Conservation (phyloP, 53 echinoderm and acorn worm species). For the Temnopleurus reevesii region DNA sequence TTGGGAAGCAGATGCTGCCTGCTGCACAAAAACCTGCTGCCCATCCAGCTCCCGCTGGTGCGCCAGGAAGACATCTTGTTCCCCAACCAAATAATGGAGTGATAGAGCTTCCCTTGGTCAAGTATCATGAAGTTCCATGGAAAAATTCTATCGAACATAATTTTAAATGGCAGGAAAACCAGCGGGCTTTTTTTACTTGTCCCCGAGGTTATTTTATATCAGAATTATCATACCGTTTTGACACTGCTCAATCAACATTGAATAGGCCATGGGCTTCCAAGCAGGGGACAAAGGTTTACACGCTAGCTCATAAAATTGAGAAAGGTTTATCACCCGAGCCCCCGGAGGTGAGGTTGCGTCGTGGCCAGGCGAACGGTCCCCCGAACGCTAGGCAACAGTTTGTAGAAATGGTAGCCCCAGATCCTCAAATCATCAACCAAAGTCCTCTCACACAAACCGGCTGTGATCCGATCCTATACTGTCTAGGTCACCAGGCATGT, state of each 20-base stretch:
- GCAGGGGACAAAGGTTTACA: slow-evolving; percentile 63
- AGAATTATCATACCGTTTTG: slow-evolving; percentile 79
- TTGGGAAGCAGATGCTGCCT: slow-evolving; percentile 44
- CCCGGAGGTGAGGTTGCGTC: slow-evolving; percentile 39
- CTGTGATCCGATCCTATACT: slow-evolving; percentile 90
- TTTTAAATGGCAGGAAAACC: slow-evolving; percentile 97
- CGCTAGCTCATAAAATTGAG: slow-evolving; percentile 76
- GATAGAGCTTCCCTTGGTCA: slow-evolving; percentile 83
- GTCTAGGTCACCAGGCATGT: slow-evolving; percentile 96
- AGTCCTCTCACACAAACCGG: slow-evolving; percentile 81
- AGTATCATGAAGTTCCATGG: slow-evolving; percentile 79
- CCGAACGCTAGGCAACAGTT: slow-evolving; percentile 30
- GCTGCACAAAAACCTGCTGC: slow-evolving; percentile 11
- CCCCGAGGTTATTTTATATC: slow-evolving; percentile 91
- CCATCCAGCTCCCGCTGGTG: slow-evolving; percentile 16
- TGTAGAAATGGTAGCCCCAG: slow-evolving; percentile 53
- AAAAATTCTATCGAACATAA: slow-evolving; percentile 79
- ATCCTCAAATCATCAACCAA: slow-evolving; percentile 63
- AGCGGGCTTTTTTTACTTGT: slow-evolving; percentile 91
- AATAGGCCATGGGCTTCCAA: slow-evolving; percentile 74
- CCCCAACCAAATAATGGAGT: slow-evolving; percentile 64
- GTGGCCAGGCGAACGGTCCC: slow-evolving; percentile 47
- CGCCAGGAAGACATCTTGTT: slow-evolving; percentile 41
- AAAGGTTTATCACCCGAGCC: slow-evolving; percentile 79
- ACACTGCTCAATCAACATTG: slow-evolving; percentile 73